Evolutionary conservation across 2,888 invertebrate species (phyloP).

Genomic region (Scaeva pyrastri): DNA sequence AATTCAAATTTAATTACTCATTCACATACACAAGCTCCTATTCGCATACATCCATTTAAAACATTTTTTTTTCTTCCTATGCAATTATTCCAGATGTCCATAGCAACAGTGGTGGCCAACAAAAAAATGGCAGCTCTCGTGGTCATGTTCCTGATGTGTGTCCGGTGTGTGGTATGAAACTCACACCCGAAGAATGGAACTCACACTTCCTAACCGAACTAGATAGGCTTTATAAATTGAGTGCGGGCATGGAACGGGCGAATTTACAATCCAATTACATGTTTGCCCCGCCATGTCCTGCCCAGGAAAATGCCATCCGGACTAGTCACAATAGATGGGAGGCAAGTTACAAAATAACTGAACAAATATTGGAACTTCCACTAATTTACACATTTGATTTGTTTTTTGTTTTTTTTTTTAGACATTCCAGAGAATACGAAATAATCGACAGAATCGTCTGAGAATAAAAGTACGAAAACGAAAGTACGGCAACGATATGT

Average conservation of each 20-base stretch:
- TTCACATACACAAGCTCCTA: too few species aligned
- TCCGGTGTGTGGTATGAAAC: conserved; percentile 89
- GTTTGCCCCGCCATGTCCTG: conserved; percentile 83
- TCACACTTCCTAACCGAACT: conserved; percentile 89
- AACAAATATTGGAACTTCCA: not conserved
- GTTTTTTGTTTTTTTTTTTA: conserved; percentile 55
- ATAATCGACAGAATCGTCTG: conserved; percentile 88
- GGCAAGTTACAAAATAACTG: conserved; percentile 82
- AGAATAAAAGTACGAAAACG: conserved; percentile 88
- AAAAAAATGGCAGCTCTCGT: conserved; percentile 74
- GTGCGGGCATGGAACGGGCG: conserved; percentile 84
- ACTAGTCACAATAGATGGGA: conserved; percentile 87
- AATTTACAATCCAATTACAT: conserved; percentile 83
- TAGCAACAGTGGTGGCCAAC: conserved; percentile 68
- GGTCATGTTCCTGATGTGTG: conserved; percentile 84
- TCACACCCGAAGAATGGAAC: conserved; percentile 88
- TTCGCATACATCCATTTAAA: not conserved
- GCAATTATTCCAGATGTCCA: conserved; percentile 69
- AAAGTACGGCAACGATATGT: conserved; percentile 86
- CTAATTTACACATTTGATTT: not conserved
- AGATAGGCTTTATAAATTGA: conserved; percentile 87
- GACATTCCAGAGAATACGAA: conserved; percentile 89
- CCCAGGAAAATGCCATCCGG: conserved; percentile 83
- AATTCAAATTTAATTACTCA: conserved; percentile 69
- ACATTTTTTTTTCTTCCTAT: not conserved